Evolutionary conservation across 2,888 invertebrate species (phyloP), one percentile per base, ranked within the genome.

Genomic region (Malacosoma neustria): DNA sequence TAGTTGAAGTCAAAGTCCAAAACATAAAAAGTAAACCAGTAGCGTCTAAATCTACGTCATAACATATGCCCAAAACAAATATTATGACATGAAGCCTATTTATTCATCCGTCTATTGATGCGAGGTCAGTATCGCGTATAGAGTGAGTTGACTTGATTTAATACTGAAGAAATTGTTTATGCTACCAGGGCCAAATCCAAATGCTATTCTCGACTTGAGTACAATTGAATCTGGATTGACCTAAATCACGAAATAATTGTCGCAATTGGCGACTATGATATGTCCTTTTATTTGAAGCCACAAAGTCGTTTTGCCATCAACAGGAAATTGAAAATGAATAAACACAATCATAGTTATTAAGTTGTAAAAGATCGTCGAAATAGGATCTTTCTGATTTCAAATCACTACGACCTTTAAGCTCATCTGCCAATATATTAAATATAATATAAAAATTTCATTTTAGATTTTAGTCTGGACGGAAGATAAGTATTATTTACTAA

Each of bases 221-320:
- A 55, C 54, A 65, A 56, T 63, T 64, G 63, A 59, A 54, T 60
- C 48, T 45, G 45, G 57, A 52, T 57, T 55, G 64, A 65, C 66
- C 66, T 43, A 66, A 65, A 69, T 71, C 61, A 63, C 63, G 61
- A 71, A 74, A 75, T 71, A 71, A 68, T 68, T 58, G 63, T 52
- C 54, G 53, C 48, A 44, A 52, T 45, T 57, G 63, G 22, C 62
- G 67, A 69, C 67, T 68, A 66, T 61, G 56, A 47, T 60, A 61
- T 63, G 5, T 22, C 4, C 6, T 22, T 22, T 22, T 22, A 2
- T 22, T 22, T 22, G n/a, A n/a, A n/a, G n/a, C n/a, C n/a, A n/a
- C n/a, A n/a, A n/a, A n/a, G n/a, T n/a, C n/a, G n/a, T n/a, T n/a
- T n/a, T n/a, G n/a, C n/a, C n/a, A n/a, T n/a, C n/a, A n/a, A n/a